Percentiles rank a stretch among this genome's conserved stretches.
Conservation (phyloP, 2,888 invertebrate genomes). For the Sesamia inferens region DNA sequence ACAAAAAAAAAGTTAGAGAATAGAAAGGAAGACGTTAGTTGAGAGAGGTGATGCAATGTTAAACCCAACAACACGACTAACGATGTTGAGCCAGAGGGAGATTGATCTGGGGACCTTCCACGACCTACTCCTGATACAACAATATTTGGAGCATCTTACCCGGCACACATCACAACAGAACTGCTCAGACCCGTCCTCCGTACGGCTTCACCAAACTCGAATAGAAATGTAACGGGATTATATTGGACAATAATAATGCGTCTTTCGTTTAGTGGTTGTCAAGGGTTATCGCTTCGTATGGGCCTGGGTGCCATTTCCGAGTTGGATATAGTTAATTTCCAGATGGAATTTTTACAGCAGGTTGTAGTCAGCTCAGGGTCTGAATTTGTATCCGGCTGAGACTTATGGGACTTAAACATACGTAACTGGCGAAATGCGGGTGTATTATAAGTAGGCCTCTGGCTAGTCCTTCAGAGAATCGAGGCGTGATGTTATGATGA, state of each 20-base stretch:
- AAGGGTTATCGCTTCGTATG: background rate
- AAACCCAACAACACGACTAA: no score
- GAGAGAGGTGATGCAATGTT: no score
- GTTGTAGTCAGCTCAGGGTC: background rate
- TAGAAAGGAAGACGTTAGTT: no score
- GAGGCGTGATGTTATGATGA: background rate
- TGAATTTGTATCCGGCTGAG: background rate
- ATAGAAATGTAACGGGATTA: background rate
- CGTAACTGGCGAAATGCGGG: background rate
- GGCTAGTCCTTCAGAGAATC: background rate
- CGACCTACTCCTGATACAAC: no score
- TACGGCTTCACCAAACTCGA: no score
- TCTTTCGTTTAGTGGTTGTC: no score
- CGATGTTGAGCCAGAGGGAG: no score
- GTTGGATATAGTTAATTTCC: background rate
- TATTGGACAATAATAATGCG: background rate
- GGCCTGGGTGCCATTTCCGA: background rate
- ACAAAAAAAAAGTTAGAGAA: no score
- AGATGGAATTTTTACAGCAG: background rate
- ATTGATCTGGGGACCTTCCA: no score
- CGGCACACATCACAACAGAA: no score
- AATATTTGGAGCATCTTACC: no score
- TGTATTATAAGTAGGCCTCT: background rate
- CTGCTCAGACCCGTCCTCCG: no score
- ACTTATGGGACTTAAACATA: background rate